phyloP scores from a whole-genome alignment of 2,888 invertebrate genomes.

The Xylocampa areola region DNA sequence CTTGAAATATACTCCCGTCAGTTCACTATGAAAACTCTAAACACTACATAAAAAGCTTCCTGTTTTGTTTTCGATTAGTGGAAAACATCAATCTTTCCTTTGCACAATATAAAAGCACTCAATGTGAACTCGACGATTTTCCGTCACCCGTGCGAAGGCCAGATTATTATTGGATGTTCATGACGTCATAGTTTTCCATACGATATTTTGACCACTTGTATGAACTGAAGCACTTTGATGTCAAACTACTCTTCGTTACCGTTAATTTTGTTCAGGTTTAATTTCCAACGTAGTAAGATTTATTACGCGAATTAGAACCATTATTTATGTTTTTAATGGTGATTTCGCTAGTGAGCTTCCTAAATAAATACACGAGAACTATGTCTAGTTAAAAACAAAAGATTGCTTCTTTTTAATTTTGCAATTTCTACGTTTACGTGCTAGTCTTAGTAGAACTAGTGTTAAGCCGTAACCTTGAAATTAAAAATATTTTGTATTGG shows the following conservation, averaged over 20 bases:
- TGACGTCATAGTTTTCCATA: slow-evolving; percentile 80
- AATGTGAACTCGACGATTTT: slow-evolving; percentile 74
- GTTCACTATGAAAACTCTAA: slow-evolving; percentile 51
- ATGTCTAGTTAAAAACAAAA: too few species aligned
- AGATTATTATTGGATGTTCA: slow-evolving; percentile 74
- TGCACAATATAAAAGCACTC: slow-evolving; percentile 67
- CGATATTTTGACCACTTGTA: slow-evolving; percentile 65
- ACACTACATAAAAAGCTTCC: slow-evolving; percentile 60
- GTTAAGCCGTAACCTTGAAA: too few species aligned
- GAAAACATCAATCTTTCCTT: slow-evolving; percentile 70
- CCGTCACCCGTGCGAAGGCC: slow-evolving; percentile 81
- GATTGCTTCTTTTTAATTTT: too few species aligned
- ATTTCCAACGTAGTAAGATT: too few species aligned
- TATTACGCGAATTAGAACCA: slow-evolving; percentile 1
- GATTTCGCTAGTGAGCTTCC: too few species aligned
- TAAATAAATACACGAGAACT: too few species aligned
- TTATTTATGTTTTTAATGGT: too few species aligned
- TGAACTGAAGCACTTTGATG: slow-evolving; percentile 57
- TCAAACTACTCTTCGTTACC: slow-evolving; percentile 46
- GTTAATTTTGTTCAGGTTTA: too few species aligned
- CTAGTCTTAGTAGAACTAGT: too few species aligned
- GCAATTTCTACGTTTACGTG: too few species aligned
- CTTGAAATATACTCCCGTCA: slow-evolving; percentile 41
- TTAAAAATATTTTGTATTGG: background rate
- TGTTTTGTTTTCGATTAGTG: slow-evolving; percentile 62